phyloP scores from a whole-genome alignment of 2,113 vertebrate genomes.

The Puffinus mauretanicus region DNA sequence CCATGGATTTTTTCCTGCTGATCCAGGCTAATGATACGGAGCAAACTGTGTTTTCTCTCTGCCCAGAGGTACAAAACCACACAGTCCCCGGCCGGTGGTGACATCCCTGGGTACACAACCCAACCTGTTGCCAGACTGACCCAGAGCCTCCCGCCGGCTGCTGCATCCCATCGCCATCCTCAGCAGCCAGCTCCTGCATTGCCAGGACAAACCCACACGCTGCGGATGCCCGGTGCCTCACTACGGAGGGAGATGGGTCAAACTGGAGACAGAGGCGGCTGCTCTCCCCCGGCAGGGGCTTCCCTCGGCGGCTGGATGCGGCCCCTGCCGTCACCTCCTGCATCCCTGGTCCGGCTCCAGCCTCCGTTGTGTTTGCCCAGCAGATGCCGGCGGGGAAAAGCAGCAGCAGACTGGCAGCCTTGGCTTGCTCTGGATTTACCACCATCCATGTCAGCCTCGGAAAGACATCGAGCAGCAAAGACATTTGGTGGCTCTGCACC shows the following conservation, averaged over 20 bases:
- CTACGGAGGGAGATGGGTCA: neutral
- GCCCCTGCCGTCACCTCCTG: neutral
- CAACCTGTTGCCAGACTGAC: too few relatives aligned
- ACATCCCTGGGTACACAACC: neutral
- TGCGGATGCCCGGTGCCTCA: fast-evolving
- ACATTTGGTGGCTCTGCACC: neutral
- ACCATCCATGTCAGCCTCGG: fast-evolving
- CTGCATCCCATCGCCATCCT: neutral
- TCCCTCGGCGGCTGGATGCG: neutral
- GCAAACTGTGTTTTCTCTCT: neutral
- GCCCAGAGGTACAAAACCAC: neutral
- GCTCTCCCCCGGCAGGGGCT: neutral
- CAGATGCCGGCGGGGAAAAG: fast-evolving
- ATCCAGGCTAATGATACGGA: neutral
- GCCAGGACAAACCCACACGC: neutral
- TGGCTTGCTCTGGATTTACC: neutral
- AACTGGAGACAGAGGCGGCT: neutral
- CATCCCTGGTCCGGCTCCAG: neutral
- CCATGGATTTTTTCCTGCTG: neutral
- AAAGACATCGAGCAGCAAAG: neutral
- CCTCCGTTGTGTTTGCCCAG: fast-evolving
- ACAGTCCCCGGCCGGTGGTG: fast-evolving
- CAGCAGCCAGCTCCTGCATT: neutral
- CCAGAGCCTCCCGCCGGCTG: neutral
- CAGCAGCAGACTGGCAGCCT: neutral